These are phyloP conservation scores for Oxytorus armatus DNA, from an alignment of 2,888 invertebrate genomes.

Conservation along the genomic window DNA sequence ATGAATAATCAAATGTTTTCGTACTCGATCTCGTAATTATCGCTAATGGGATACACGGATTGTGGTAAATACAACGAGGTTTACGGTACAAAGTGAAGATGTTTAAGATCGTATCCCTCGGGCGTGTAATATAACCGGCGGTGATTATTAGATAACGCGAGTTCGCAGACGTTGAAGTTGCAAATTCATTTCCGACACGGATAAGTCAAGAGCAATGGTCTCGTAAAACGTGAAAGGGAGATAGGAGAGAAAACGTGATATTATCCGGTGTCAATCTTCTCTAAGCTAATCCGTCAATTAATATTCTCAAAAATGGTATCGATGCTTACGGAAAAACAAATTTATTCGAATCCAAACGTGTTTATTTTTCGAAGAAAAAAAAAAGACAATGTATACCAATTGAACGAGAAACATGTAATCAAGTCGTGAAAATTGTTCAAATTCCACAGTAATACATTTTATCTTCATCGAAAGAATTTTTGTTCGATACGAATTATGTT, in stretches of 20 bases:
- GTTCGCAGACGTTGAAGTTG: slow-evolving; percentile 8
- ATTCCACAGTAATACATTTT: no score
- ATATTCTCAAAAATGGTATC: not conserved
- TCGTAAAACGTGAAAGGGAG: not conserved
- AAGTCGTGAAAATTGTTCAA: not conserved
- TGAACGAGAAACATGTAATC: no score
- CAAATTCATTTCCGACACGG: slow-evolving; percentile 36
- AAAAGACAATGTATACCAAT: no score
- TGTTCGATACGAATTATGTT: no score
- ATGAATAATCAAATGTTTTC: slow-evolving; percentile 59
- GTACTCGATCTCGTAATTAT: slow-evolving; percentile 29
- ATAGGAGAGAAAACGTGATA: not conserved
- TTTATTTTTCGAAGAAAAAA: not conserved
- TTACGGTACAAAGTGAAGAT: slow-evolving; percentile 42
- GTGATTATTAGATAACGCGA: slow-evolving; percentile 39
- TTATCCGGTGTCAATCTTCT: not conserved
- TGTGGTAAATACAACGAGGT: slow-evolving; percentile 26
- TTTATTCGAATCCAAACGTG: not conserved
- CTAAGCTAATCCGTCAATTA: slow-evolving; percentile 1
- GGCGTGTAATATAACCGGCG: slow-evolving; percentile 25
- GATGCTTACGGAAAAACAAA: not conserved
- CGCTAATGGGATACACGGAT: slow-evolving; percentile 17
- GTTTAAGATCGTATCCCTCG: slow-evolving; percentile 36
- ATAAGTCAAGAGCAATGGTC: slow-evolving; percentile 39
- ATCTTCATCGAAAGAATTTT: no score